Conservation (phyloP, 2,113 vertebrate genomes). For the Paradoxurus hermaphroditus region DNA sequence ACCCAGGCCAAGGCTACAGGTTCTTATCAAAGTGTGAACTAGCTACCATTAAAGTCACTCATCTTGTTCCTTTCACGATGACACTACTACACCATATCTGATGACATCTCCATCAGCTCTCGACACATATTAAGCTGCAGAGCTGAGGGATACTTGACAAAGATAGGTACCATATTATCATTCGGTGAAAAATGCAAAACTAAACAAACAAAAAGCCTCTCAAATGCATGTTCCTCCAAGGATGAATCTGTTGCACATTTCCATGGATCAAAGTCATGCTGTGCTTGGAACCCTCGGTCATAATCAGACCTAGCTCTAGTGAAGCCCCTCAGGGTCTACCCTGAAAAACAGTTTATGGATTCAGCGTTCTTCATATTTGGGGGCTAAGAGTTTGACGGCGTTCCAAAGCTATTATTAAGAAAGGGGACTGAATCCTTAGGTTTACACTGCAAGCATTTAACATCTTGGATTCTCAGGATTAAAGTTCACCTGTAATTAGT, state of each 20-base stretch:
- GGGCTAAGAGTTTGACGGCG: neutral
- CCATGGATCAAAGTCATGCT: neutral
- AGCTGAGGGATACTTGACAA: neutral
- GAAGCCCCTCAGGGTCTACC: neutral
- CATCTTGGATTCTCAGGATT: neutral
- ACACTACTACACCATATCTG: neutral
- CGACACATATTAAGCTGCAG: neutral
- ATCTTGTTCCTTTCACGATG: neutral
- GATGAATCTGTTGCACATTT: neutral
- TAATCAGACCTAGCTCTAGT: neutral
- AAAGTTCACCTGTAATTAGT: constrained; percentile 35
- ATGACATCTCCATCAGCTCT: neutral
- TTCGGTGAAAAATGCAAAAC: neutral
- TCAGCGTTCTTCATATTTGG: neutral
- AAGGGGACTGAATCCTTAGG: neutral
- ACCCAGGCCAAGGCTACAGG: neutral
- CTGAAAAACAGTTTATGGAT: neutral
- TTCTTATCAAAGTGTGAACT: neutral
- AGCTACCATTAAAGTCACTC: neutral
- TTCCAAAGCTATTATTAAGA: neutral
- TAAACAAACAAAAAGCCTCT: neutral
- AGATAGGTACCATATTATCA: neutral
- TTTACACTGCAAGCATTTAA: neutral
- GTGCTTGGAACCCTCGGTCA: neutral
- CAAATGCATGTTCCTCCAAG: neutral